Evolutionary conservation across 2,888 invertebrate genomes (phyloP).

Genomic region (Andrena bucephala): DNA sequence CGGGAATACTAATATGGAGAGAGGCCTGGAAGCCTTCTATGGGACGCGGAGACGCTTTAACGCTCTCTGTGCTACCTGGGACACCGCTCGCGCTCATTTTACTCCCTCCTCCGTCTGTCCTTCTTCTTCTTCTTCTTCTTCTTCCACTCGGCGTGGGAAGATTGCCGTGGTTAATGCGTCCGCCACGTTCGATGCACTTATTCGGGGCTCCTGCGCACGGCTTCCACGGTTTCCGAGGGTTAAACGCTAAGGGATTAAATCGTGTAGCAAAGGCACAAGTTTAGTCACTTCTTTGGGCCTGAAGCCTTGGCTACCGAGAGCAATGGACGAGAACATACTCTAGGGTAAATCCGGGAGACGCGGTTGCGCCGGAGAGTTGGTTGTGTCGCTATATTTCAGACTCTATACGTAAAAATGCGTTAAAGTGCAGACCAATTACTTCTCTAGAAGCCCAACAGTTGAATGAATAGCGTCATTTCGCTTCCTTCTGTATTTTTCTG

Average conservation of each 20-base stretch:
- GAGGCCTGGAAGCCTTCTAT: constrained; percentile 43
- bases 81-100: constrained; percentile 37
- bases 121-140: constrained; percentile 5
- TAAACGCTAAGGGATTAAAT: background rate
- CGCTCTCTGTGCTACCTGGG: constrained; percentile 20
- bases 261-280: too few species aligned
- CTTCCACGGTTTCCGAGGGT: constrained; percentile 5
- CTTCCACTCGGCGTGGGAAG: constrained; percentile 48
- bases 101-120: constrained; percentile 11
- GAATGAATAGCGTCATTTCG: too few species aligned
- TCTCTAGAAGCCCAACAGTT: too few species aligned
- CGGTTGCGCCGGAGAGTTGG: too few species aligned
- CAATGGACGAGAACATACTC: too few species aligned
- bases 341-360: too few species aligned
- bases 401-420: too few species aligned
- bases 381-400: too few species aligned
- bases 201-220: constrained; percentile 12
- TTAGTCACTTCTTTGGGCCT: too few species aligned
- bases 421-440: too few species aligned
- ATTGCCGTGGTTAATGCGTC: constrained; percentile 39
- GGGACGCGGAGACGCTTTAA: constrained; percentile 28
- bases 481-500: too few species aligned
- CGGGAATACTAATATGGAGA: constrained; percentile 65
- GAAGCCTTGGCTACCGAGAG: too few species aligned
- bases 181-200: constrained; percentile 41